Conservation (phyloP, 2,113 vertebrate species). For the Crocuta crocuta region DNA sequence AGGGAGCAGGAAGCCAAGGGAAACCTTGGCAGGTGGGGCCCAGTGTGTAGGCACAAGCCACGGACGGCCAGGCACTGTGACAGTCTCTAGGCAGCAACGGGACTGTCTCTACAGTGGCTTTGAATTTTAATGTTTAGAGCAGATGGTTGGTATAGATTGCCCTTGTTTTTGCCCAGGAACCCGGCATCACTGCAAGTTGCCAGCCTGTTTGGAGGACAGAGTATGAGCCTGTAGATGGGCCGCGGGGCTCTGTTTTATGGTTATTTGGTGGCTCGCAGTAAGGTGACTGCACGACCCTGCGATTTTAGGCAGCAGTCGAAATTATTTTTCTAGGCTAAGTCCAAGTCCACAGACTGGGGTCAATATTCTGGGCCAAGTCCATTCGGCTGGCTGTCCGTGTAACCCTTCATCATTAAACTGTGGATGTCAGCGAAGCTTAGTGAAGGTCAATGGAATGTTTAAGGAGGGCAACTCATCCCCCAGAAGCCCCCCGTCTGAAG, state of each 20-base stretch:
- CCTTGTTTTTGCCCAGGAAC: conserved; percentile 76
- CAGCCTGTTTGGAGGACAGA: conserved; percentile 44
- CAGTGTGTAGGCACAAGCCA: background rate
- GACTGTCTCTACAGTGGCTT: background rate
- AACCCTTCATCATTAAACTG: background rate
- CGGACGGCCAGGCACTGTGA: background rate
- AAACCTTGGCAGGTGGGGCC: background rate
- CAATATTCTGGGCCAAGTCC: background rate
- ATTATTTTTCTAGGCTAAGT: conserved; percentile 40
- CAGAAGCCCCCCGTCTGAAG: background rate
- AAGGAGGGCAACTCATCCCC: conserved; percentile 1
- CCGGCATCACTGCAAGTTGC: conserved; percentile 23
- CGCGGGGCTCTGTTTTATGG: conserved; percentile 38
- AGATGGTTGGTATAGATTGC: conserved; percentile 62
- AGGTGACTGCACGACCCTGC: background rate
- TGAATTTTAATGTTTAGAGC: conserved; percentile 67
- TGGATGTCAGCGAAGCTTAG: background rate
- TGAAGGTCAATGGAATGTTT: conserved; percentile 4
- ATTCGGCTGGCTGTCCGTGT: background rate
- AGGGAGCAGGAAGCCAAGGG: background rate
- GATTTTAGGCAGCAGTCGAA: conserved; percentile 12
- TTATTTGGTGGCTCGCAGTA: background rate
- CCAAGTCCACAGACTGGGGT: conserved; percentile 38
- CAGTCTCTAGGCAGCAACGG: background rate
- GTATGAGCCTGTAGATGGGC: background rate